phyloP scores from a whole-genome alignment of 1,140 invertebrate species.

The Ceratina australensis region DNA sequence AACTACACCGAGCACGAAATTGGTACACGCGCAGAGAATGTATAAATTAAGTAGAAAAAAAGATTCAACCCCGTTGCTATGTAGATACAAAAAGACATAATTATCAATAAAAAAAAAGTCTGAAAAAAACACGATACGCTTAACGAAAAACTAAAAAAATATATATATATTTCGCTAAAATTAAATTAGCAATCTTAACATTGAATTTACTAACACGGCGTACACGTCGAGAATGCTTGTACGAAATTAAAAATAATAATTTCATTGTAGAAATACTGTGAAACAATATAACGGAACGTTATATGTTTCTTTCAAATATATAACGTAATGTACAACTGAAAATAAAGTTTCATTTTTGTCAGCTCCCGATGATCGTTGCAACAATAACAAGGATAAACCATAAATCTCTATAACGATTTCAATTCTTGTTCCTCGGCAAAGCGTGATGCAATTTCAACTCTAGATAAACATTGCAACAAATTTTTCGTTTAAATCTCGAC shows the following conservation, averaged over 20 bases:
- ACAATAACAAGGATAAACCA: neutral
- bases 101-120: neutral
- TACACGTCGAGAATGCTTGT: slow-evolving; percentile 5
- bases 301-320: neutral
- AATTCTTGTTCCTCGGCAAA: neutral
- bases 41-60: slow-evolving; percentile 14
- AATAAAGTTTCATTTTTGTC: slow-evolving; percentile 27
- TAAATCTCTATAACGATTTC: neutral
- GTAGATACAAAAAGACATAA: neutral
- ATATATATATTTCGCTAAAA: neutral
- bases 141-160: slow-evolving; percentile 28
- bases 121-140: neutral
- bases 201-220: neutral
- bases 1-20: slow-evolving; percentile 1
- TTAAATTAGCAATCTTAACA: slow-evolving; percentile 9
- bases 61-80: neutral
- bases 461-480: neutral
- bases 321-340: neutral
- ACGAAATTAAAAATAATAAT: slow-evolving; percentile 11
- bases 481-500: slow-evolving; percentile 25
- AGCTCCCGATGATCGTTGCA: slow-evolving; percentile 23
- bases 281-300: slow-evolving; percentile 27
- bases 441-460: neutral
- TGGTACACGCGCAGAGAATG: neutral
- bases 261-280: slow-evolving; percentile 24